Evolutionary conservation across 2,113 vertebrate genomes (phyloP).

Genomic region (Nesospiza acunhae): DNA sequence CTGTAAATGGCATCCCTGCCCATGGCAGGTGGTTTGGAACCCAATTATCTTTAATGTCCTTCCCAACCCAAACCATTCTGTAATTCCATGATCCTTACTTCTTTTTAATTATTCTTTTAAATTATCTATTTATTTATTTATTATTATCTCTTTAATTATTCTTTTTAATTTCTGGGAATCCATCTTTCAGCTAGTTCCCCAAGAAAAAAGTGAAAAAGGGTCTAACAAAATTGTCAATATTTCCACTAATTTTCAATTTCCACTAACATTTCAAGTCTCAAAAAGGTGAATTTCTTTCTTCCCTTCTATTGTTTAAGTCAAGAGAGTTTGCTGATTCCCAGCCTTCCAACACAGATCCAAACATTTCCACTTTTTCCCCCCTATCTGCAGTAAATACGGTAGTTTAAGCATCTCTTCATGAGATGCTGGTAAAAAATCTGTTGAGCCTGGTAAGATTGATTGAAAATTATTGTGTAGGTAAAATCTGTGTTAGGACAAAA

Average conservation of each 20-base stretch:
- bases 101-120: background rate
- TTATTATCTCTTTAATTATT: background rate
- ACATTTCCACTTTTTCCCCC: background rate
- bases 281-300: background rate
- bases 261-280: background rate
- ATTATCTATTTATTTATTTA: no score
- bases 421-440: background rate
- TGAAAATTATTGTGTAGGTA: background rate
- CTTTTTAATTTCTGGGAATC: background rate
- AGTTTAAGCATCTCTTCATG: background rate
- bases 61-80: background rate
- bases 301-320: background rate
- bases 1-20: background rate
- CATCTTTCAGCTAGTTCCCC: background rate
- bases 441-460: background rate
- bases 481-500: background rate
- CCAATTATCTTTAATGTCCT: background rate
- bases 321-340: background rate
- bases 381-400: background rate
- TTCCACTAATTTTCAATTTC: background rate
- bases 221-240: background rate
- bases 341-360: background rate
- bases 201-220: background rate
- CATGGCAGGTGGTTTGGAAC: background rate
- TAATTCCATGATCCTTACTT: background rate